phyloP scores from a whole-genome alignment of 2,888 invertebrate species.

The Agrochola circellaris region DNA sequence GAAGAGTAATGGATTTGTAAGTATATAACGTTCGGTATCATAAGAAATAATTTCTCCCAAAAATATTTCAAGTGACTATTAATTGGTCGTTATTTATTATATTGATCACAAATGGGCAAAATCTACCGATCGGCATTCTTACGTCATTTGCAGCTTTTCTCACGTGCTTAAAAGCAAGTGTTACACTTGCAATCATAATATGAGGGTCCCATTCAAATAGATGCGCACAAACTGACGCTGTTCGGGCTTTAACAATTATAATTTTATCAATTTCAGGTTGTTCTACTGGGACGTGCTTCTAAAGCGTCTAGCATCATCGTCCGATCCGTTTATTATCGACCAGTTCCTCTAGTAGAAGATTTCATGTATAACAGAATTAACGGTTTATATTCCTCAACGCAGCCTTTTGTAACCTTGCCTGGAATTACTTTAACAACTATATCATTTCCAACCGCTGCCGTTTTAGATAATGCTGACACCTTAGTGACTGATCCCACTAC shows the following conservation, averaged over 20 bases:
- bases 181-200: not conserved
- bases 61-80: not conserved
- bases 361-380: not conserved
- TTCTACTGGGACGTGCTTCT: conserved; percentile 50
- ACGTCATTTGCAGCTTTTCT: not conserved
- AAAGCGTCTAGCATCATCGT: conserved; percentile 48
- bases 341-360: not conserved
- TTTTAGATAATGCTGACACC: not conserved
- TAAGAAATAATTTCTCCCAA: not conserved
- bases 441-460: conserved; percentile 19
- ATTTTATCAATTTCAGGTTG: conserved; percentile 59
- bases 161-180: too few relatives aligned
- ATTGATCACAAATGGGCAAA: not conserved
- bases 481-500: not conserved
- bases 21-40: conserved; percentile 33
- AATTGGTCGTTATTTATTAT: not conserved
- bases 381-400: not conserved
- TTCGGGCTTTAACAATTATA: not conserved
- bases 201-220: not conserved
- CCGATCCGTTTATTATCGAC: conserved; percentile 41
- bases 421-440: conserved; percentile 27
- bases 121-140: not conserved
- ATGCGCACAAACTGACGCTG: not conserved
- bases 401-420: not conserved
- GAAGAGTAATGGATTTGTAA: conserved; percentile 63